phyloP scores from a whole-genome alignment of 2,113 vertebrate species.

The Pachypanchax playfairii region DNA sequence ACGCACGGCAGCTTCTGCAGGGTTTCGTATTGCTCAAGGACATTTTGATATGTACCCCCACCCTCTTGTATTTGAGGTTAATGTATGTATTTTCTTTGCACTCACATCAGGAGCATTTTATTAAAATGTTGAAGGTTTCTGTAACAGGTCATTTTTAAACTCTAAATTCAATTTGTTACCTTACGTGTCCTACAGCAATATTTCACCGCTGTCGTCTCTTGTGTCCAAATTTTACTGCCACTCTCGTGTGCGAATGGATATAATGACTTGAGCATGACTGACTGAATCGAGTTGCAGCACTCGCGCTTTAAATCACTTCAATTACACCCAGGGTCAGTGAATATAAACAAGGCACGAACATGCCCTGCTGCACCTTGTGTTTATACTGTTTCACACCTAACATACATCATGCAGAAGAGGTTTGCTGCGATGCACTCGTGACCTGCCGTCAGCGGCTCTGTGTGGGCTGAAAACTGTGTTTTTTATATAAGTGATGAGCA shows the following conservation, averaged over 20 bases:
- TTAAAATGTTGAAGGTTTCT: constrained; percentile 36
- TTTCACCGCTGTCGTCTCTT: constrained; percentile 4
- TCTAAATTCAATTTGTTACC: constrained; percentile 51
- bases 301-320: constrained; percentile 52
- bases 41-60: not conserved
- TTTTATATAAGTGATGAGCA: not conserved
- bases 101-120: constrained; percentile 13
- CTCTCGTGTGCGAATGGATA: constrained; percentile 35
- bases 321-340: constrained; percentile 51
- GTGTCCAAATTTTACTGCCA: constrained; percentile 29
- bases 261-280: constrained; percentile 39
- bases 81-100: not conserved
- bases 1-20: constrained; percentile 4
- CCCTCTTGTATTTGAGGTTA: not conserved
- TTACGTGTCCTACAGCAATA: constrained; percentile 13
- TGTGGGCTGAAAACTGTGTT: constrained; percentile 16
- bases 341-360: constrained; percentile 19
- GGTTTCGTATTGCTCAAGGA: constrained; percentile 18
- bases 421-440: constrained; percentile 22
- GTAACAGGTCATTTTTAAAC: constrained; percentile 31
- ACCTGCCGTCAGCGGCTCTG: constrained; percentile 3
- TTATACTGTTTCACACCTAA: constrained; percentile 7
- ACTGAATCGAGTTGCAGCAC: constrained; percentile 31
- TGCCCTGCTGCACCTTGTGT: constrained; percentile 9
- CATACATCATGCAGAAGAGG: constrained; percentile 20